Base-by-base conservation (phyloP, 2,888 invertebrate genomes). In the Epinotia nisella region DNA sequence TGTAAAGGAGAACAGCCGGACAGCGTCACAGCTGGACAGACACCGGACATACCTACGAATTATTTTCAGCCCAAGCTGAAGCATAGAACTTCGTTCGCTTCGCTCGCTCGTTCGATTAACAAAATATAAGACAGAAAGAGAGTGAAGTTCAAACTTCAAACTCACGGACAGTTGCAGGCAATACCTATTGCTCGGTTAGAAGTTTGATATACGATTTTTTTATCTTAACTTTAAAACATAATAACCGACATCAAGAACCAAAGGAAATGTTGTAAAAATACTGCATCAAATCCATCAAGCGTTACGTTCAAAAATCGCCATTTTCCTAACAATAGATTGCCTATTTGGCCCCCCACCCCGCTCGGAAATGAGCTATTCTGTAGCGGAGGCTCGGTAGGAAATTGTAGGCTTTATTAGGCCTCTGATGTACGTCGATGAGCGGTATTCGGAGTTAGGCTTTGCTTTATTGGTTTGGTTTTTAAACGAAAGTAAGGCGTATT, bases 351-450 rank as follows among this genome's bases (percentile, higher is more conserved):
- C 75, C 76, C 77, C 35, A 39, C 69, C 35, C 62, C 41, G 72
- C 76, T 82, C 81, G 84, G 83, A 83, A 83, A 83, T 83, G 82
- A 83, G 83, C 83, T 81, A 81, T 82, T 82, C 78, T 79, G 78
- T 78, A 77, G 75, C 76, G 70, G 78, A 59, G 74, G 77, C 77
- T 74, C 76, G 78, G 78, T 74, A 79, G 82, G 81, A 83, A 83
- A 83, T 83, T 83, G 83, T 80, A 80, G 78, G 79, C 79, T 78
- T 78, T 81, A 78, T 78, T 76, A 70, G 67, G 74, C 69, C 73
- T 56, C 69, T 62, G 66, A 51, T 58, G 59, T 67, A 70, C 62
- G 59, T 70, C 75, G 71, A 75, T 70, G 64, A 21, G n/a, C 65
- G 60, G 62, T 70, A 45, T 45, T 59, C 67, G 10, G 45, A 49